Evolutionary conservation across 2,113 vertebrate genomes (phyloP).

Genomic region (Myotis lucifugus): DNA sequence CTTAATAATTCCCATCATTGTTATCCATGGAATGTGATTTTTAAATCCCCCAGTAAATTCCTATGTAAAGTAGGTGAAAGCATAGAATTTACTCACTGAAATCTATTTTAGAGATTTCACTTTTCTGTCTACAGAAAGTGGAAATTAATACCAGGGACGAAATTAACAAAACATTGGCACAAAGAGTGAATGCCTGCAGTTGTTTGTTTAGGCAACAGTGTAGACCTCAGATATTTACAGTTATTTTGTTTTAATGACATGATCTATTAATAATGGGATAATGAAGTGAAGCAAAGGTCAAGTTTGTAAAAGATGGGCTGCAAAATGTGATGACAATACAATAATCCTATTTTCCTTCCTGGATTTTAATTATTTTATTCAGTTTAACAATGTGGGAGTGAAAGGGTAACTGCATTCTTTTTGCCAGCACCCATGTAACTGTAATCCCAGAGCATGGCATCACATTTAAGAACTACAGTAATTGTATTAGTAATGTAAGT

Average conservation of each 20-base stretch:
- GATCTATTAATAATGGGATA: slow-evolving; percentile 79
- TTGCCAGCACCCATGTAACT: slow-evolving; percentile 33
- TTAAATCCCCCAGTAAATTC: slow-evolving; percentile 15
- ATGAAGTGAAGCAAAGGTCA: slow-evolving; percentile 80
- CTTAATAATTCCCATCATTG: background rate
- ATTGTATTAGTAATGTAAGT: slow-evolving; percentile 71
- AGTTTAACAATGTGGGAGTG: slow-evolving; percentile 75
- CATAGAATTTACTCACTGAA: slow-evolving; percentile 17
- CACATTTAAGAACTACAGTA: slow-evolving; percentile 50
- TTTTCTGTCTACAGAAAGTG: background rate
- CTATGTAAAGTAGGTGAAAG: background rate
- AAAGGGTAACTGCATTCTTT: slow-evolving; percentile 79
- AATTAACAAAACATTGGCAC: background rate
- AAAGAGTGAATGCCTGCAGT: background rate
- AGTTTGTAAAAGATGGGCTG: slow-evolving; percentile 78
- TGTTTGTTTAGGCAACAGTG: background rate
- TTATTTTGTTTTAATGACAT: slow-evolving; percentile 58
- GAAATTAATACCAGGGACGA: background rate
- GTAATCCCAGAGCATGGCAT: background rate
- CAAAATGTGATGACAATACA: slow-evolving; percentile 80
- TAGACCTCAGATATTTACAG: slow-evolving; percentile 50
- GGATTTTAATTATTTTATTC: slow-evolving; percentile 82
- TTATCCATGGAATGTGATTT: background rate
- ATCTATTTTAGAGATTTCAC: background rate
- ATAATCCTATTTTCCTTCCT: slow-evolving; percentile 80